These are phyloP conservation scores for Antigone vipio DNA, from an alignment of 2,113 vertebrate species.

Conservation along the genomic window DNA sequence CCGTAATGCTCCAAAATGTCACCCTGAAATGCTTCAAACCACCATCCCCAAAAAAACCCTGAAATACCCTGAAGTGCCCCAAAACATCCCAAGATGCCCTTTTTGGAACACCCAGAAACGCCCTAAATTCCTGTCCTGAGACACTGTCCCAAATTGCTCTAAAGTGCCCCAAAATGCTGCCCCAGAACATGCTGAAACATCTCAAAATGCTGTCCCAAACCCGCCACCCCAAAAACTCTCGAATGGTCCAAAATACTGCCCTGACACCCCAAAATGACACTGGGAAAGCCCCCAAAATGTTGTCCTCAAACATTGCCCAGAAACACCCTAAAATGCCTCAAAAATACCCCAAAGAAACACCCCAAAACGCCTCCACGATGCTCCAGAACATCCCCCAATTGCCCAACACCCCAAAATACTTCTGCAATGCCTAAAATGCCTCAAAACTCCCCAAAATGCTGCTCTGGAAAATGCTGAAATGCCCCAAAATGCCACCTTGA, in stretches of 20 bases:
- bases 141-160: not conserved
- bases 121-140: not conserved
- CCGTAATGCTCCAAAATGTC: not conserved
- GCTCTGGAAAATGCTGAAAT: not conserved
- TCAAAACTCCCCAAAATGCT: not conserved
- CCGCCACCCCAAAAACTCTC: not conserved
- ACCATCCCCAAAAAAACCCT: not conserved
- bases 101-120: not conserved
- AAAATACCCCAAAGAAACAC: not conserved
- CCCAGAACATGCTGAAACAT: not conserved
- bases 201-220: not conserved
- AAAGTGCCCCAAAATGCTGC: not conserved
- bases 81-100: not conserved
- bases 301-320: no score
- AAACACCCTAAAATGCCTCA: not conserved
- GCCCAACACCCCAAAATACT: not conserved
- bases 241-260: not conserved
- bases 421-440: not conserved
- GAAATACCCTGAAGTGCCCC: not conserved
- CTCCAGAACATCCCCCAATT: not conserved
- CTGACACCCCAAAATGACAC: not conserved
- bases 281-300: not conserved
- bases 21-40: not conserved
- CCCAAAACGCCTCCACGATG: fast-evolving
- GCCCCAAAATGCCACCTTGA: not conserved